Base-by-base conservation (phyloP, 1,140 invertebrate genomes). In the Lanistes nyassanus region DNA sequence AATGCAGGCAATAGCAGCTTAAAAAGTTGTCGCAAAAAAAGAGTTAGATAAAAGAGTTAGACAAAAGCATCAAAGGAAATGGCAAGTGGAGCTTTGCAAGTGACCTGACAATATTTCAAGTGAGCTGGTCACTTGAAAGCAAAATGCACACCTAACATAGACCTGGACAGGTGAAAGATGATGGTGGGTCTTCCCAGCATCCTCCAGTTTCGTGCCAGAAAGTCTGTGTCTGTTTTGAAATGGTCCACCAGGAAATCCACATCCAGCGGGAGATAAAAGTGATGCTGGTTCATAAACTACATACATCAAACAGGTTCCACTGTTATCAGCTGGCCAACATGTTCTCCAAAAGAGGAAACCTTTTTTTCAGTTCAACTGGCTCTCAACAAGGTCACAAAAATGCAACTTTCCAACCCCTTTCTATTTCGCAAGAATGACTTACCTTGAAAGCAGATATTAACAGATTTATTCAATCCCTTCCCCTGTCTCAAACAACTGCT, bases 61-160 rank as follows among this genome's bases (percentile, higher is more conserved):
- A 39, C n/a, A 39, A 67, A 47, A 64, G 53, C 31, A 62, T 51
- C 65, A 73, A 65, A n/a, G 29, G 60, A 58, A 51, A 5, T 26
- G 39, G n/a, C 26, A 60, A 5, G 34, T 53, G 42, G 19, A 23
- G n/a, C n/a, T n/a, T n/a, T n/a, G n/a, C n/a, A n/a, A n/a, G 29
- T 6, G 53, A 64, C 37, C 23, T 62, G 26, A 51, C 19, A 5
- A 56, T 31, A 19, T n/a, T 29, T 26, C 21, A 60, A 60, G 60
- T 11, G 21, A 47, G 7, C 39, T 36, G 34, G 60, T 42, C 23
- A 11, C 9, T 60, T 11, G 2, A 60, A 53, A 19, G 34, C 29
- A 26, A 39, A 58, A 74, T 55, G 56, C 83, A 78, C 95, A 98
- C 97, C 97, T 95, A 99, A 92, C 90, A 98, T 95, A 87, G 94